These are phyloP conservation scores for Patella caerulea DNA, from an alignment of 2,888 invertebrate genomes.

Conservation along the genomic window DNA sequence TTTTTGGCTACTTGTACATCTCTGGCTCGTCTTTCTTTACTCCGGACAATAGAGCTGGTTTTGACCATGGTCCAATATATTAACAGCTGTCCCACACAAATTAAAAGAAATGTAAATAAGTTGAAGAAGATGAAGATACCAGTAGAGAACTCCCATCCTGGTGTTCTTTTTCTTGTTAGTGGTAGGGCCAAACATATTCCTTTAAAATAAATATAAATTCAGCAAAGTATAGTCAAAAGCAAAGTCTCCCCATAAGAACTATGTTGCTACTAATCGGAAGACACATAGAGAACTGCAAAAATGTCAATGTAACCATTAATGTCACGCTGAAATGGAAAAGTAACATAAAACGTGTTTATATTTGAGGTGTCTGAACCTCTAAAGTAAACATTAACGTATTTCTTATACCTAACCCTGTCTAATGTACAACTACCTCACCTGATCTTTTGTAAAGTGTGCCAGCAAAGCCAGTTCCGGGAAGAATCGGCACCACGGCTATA, in stretches of 20 bases:
- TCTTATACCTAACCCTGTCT: no score
- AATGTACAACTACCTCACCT: neutral
- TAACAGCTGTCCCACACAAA: conserved; percentile 59
- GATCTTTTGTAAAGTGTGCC: conserved; percentile 62
- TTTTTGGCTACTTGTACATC: conserved; percentile 57
- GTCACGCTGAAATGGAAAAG: no score
- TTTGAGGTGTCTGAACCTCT: no score
- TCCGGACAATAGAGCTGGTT: conserved; percentile 11
- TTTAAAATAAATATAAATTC: conserved; percentile 1
- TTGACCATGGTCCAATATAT: conserved; percentile 56
- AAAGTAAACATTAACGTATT: no score
- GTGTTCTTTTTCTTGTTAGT: conserved; percentile 60
- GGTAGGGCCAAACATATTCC: conserved; percentile 68
- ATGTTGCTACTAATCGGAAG: no score
- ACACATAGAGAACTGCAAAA: no score
- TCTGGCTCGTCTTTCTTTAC: conserved; percentile 34
- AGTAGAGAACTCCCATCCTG: conserved; percentile 69
- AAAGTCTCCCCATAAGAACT: no score
- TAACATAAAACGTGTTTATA: no score
- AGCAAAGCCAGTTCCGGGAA: conserved; percentile 57
- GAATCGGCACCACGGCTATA: conserved; percentile 60
- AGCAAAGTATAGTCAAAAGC: no score
- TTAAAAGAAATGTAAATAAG: conserved; percentile 60
- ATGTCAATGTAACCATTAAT: no score
- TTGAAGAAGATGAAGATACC: conserved; percentile 65